Evolutionary conservation across 2,797 vertebrate genomes (phyloP).

Genomic region (Neoniphon sammara): DNA sequence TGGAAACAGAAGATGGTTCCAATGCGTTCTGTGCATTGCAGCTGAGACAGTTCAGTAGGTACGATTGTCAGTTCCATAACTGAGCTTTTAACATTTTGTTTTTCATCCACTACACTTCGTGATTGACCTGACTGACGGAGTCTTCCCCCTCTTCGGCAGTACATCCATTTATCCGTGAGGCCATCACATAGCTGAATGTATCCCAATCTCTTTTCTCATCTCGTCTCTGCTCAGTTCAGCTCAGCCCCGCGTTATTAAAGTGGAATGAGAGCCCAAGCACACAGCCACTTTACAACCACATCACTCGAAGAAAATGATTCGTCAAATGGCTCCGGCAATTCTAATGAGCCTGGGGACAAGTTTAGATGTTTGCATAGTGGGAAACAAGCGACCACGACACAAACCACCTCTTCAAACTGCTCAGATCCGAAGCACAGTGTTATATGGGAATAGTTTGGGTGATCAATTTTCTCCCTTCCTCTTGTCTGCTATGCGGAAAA

Average conservation of each 20-base stretch:
- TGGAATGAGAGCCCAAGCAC: conserved; percentile 63
- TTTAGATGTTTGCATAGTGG: conserved; percentile 58
- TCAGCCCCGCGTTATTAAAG: conserved; percentile 60
- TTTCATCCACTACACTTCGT: background rate
- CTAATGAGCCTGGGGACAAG: conserved; percentile 59
- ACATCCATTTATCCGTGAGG: conserved; percentile 54
- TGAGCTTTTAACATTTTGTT: background rate
- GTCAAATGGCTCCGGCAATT: conserved; percentile 62
- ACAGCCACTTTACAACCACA: conserved; percentile 63
- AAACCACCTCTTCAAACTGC: conserved; percentile 35
- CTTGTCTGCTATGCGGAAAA: conserved; percentile 52
- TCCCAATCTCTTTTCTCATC: conserved; percentile 62
- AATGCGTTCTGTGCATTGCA: too few relatives aligned
- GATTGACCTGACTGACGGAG: conserved; percentile 45
- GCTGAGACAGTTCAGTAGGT: background rate
- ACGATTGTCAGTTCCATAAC: background rate
- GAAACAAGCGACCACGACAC: conserved; percentile 62
- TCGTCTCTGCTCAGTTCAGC: conserved; percentile 56
- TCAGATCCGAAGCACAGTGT: conserved; percentile 33
- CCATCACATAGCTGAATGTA: conserved; percentile 37
- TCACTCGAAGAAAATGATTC: conserved; percentile 67
- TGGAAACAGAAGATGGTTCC: too few relatives aligned
- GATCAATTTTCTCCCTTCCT: conserved; percentile 58
- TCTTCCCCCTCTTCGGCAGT: conserved; percentile 30
- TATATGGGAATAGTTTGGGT: conserved; percentile 49